phyloP scores from a whole-genome alignment of 2,888 invertebrate species.

The Cerceris rybyensis region DNA sequence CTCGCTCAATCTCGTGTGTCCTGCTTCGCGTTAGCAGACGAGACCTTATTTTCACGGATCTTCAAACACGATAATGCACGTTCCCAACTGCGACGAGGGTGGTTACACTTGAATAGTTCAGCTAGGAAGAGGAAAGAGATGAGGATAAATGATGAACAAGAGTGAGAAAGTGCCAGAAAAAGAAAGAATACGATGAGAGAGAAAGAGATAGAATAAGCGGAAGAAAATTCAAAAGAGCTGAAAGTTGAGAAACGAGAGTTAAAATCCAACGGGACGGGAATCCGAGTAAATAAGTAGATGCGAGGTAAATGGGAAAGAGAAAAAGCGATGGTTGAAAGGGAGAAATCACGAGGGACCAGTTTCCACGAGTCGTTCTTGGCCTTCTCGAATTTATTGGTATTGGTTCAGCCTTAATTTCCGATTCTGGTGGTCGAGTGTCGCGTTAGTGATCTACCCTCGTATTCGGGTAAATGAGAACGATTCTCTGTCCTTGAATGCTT shows the following conservation, averaged over 20 bases:
- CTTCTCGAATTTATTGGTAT: conserved; percentile 48
- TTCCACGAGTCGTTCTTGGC: background rate
- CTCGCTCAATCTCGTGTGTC: conserved; percentile 39
- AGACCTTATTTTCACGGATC: conserved; percentile 57
- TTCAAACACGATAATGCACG: conserved; percentile 40
- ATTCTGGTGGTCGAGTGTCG: conserved; percentile 19
- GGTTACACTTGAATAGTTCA: conserved; percentile 14
- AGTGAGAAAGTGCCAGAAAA: background rate
- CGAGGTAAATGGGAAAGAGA: background rate
- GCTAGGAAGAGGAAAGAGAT: too few relatives aligned
- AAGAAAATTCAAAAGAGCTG: background rate
- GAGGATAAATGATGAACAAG: conserved; percentile 9
- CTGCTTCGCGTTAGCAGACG: conserved; percentile 26
- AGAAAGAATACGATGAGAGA: background rate
- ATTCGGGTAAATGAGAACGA: conserved; percentile 25
- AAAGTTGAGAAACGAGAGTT: background rate
- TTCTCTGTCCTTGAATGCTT: conserved; percentile 5
- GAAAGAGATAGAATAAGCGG: background rate
- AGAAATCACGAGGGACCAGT: conserved; percentile 20
- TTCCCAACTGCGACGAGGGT: background rate
- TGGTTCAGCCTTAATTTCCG: conserved; percentile 49
- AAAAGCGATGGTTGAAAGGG: background rate
- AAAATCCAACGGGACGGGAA: background rate
- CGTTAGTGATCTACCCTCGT: conserved; percentile 4
- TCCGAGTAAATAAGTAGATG: background rate